These are phyloP conservation scores for Sebastes baramenuke DNA, from an alignment of 2,797 vertebrate genomes.

Conservation along the genomic window DNA sequence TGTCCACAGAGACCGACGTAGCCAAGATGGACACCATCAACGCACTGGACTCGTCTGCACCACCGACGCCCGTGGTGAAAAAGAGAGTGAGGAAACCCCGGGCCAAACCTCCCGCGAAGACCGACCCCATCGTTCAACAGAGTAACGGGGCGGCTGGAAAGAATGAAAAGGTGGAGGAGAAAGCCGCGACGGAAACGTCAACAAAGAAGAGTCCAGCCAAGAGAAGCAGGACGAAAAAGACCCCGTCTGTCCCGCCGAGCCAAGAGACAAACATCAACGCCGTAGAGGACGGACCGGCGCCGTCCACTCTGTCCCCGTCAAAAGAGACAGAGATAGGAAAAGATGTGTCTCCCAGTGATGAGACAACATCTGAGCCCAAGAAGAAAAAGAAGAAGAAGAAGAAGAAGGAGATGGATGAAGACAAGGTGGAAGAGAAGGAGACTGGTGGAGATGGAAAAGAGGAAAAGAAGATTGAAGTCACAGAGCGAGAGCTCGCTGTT, in stretches of 20 bases:
- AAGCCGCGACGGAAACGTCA: neutral
- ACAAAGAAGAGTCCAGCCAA: conserved; percentile 6
- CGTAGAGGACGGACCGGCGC: neutral
- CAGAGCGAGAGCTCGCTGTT: neutral
- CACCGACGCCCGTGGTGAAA: conserved; percentile 14
- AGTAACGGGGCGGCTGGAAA: neutral
- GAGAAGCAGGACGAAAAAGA: conserved; percentile 37
- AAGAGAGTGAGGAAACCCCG: conserved; percentile 61
- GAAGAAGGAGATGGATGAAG: conserved; percentile 16
- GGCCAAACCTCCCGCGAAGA: conserved; percentile 39
- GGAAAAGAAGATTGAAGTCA: conserved; percentile 21
- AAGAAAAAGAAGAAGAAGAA: conserved; percentile 64
- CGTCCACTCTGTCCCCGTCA: neutral
- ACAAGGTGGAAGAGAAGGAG: neutral
- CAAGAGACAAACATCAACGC: neutral
- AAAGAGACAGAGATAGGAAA: conserved; percentile 44
- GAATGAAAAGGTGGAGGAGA: neutral
- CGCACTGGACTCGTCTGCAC: conserved; percentile 37
- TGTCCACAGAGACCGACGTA: conserved; percentile 72
- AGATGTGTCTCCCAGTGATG: conserved; percentile 4
- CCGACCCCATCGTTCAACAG: neutral
- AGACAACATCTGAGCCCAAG: conserved; percentile 50
- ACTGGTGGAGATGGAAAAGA: neutral
- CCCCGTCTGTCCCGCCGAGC: neutral
- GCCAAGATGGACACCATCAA: conserved; percentile 77